Evolutionary conservation across 1,140 invertebrate species (phyloP).

Genomic region (Hylaeus anthracinus): DNA sequence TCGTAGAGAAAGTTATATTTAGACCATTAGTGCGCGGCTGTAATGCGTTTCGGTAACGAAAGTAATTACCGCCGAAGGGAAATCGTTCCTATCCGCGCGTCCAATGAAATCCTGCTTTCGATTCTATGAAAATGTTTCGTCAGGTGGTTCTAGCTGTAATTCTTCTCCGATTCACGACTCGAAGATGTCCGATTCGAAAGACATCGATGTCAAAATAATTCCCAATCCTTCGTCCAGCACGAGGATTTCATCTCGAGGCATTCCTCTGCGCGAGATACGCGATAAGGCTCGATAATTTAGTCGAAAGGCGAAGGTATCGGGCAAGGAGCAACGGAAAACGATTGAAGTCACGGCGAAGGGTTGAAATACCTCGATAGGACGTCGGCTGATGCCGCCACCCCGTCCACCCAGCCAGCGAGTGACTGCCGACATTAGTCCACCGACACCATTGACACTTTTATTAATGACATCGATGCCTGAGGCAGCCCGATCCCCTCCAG

Average conservation of each 20-base stretch:
- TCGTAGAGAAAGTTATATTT: conserved; percentile 44
- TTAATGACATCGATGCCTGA: conserved; percentile 78
- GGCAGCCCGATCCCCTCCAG: conserved; percentile 52
- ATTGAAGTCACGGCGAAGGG: conserved; percentile 50
- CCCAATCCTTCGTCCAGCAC: background rate
- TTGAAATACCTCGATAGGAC: conserved; percentile 68
- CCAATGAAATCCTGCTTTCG: background rate
- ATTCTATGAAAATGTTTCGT: background rate
- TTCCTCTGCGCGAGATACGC: conserved; percentile 9
- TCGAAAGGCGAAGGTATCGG: conserved; percentile 19
- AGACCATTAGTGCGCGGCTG: conserved; percentile 41
- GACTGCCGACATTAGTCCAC: conserved; percentile 80
- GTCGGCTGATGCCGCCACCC: conserved; percentile 48
- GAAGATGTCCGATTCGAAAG: background rate
- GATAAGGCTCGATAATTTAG: conserved; percentile 44
- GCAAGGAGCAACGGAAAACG: conserved; percentile 50
- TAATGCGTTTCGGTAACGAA: conserved; percentile 45
- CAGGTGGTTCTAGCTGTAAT: background rate
- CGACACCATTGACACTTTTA: conserved; percentile 81
- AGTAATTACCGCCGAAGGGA: conserved; percentile 20
- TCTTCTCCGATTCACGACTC: too few species aligned
- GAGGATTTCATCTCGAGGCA: background rate
- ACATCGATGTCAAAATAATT: background rate
- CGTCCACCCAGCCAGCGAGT: conserved; percentile 66
- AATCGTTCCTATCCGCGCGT: background rate